These are phyloP conservation scores for Drosophila nikananu DNA, from an alignment of 1,140 invertebrate species.

Conservation along the genomic window DNA sequence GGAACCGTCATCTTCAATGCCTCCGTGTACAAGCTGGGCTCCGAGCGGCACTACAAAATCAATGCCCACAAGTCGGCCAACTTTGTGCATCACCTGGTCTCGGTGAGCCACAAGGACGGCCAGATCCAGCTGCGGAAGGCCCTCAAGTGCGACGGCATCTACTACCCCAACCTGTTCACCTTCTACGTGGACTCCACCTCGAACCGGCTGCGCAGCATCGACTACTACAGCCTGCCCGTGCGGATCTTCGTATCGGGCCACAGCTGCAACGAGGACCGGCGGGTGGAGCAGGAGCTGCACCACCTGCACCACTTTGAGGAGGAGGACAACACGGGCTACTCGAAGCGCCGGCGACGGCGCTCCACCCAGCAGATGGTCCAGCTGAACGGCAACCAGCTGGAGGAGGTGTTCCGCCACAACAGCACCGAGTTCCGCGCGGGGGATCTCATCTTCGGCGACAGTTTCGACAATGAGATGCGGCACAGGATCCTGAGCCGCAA, in stretches of 20 bases:
- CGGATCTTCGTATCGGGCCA: slow-evolving; percentile 91
- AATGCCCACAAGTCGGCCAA: slow-evolving; percentile 92
- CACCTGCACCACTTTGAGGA: slow-evolving; percentile 86
- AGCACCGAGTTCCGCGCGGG: slow-evolving; percentile 77
- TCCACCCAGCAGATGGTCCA: slow-evolving; percentile 34
- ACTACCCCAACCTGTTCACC: slow-evolving; percentile 93
- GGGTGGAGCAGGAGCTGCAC: slow-evolving; percentile 86
- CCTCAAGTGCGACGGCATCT: slow-evolving; percentile 92
- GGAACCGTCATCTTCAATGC: slow-evolving; percentile 92
- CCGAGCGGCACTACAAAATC: slow-evolving; percentile 90
- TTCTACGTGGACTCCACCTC: slow-evolving; percentile 94
- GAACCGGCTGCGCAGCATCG: slow-evolving; percentile 91
- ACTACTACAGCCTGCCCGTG: slow-evolving; percentile 93
- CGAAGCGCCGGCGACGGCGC: slow-evolving; percentile 65
- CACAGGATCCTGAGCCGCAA: slow-evolving; percentile 86
- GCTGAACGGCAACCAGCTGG: slow-evolving; percentile 60
- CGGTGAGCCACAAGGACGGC: slow-evolving; percentile 91
- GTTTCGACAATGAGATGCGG: slow-evolving; percentile 85
- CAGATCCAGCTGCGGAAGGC: slow-evolving; percentile 90
- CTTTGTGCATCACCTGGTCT: slow-evolving; percentile 92
- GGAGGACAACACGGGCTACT: slow-evolving; percentile 82
- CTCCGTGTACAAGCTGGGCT: slow-evolving; percentile 91
- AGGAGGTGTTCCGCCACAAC: slow-evolving; percentile 62
- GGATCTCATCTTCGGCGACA: slow-evolving; percentile 80
- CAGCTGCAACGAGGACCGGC: slow-evolving; percentile 88